Base-by-base conservation (phyloP, 2,797 vertebrate genomes). In the Phrynocephalus forsythii region DNA sequence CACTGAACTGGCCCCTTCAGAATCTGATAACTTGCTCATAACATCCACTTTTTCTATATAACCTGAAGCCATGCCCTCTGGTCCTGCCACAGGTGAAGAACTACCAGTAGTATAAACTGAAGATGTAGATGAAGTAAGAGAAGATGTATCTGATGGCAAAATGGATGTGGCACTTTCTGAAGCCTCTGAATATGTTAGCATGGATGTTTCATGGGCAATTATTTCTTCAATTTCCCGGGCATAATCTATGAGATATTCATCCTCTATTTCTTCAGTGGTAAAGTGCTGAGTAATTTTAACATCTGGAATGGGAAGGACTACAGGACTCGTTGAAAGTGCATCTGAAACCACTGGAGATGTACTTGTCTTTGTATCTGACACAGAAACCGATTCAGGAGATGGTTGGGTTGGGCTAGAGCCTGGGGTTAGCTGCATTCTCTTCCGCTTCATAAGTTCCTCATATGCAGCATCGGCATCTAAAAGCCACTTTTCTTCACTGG, bases 251-350 rank as follows among this genome's bases (percentile, higher is more conserved):
- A 96, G 86, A 79, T 96, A 96, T 92, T 99, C 98, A 93, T 99
- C 98, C 94, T 99, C 99, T 89, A 98, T 98, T 91, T 98, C 98
- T 95, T 99, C 99, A 89, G 97, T 95, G 93, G 99, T 99, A 92
- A 99, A 99, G 95, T 99, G 99, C 87, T 99, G 98, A 30, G 99
- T 99, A 95, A 99, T 99, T 96, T 98, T 99, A 90, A 99, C 98
- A 95, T 99, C 98, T 91, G 99, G 99, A 95, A 99, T 99, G 79
- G 98, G 98, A 87, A 98, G 98, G 56, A 98, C 96, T 91, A 97
- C 77, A 86, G 97, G 98, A 93, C 95, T 97, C 22, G 96, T 95
- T 72, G 96, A 93, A 89, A 97, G 97, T 92, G 97, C 95, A 90
- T 97, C 96, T 93, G 97, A 94, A 90, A 96, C 96, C 81, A 97